A percentile compares a stretch with the other conserved stretches of the same genome.
Evolutionary conservation across 2,797 vertebrate genomes (phyloP).

Genomic region (Anguilla anguilla): DNA sequence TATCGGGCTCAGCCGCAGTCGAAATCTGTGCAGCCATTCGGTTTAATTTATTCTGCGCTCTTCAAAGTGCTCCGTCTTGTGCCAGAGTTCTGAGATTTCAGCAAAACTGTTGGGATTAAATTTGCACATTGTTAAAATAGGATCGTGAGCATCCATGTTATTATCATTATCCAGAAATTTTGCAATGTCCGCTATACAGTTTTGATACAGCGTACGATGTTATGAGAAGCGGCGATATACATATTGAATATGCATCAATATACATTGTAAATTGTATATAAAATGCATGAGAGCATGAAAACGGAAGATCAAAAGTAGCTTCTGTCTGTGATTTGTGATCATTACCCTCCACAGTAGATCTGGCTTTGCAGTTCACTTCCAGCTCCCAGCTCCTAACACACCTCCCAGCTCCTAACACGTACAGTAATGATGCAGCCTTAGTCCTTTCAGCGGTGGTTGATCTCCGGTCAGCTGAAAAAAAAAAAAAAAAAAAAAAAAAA

Average conservation of each 20-base stretch:
- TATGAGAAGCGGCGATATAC: neutral
- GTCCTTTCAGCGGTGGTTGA: neutral
- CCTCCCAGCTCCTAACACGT: neutral
- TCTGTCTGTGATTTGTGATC: neutral
- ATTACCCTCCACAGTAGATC: neutral
- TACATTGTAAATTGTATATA: neutral
- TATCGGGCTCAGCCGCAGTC: neutral
- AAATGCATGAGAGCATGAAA: neutral
- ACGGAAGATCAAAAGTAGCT: neutral
- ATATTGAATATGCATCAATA: neutral
- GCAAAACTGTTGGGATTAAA: neutral
- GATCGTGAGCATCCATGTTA: neutral
- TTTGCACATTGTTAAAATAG: neutral
- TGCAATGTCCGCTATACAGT: neutral
- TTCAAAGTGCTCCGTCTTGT: neutral
- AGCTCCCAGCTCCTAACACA: neutral
- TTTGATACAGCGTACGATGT: neutral
- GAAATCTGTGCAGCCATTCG: neutral
- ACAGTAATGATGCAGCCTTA: neutral
- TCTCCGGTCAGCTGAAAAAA: slow-evolving; percentile 20
- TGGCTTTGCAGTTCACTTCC: neutral
- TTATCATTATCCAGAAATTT: neutral
- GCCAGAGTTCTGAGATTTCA: neutral
- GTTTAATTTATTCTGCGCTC: neutral
- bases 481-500: neutral